These are phyloP conservation scores for Mantis religiosa DNA, from an alignment of 2,888 invertebrate species.

Conservation along the genomic window DNA sequence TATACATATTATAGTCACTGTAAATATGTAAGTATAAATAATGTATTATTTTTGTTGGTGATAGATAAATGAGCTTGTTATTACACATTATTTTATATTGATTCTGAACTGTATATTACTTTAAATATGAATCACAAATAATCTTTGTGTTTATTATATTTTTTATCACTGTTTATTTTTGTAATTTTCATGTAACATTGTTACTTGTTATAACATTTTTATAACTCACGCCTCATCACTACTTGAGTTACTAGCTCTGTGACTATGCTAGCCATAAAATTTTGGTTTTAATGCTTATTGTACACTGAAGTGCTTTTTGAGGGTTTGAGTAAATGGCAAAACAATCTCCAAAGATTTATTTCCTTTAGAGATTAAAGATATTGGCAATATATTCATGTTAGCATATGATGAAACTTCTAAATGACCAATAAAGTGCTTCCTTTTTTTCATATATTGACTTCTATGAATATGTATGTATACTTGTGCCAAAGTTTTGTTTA, in stretches of 20 bases:
- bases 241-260: background rate
- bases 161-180: background rate
- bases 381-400: background rate
- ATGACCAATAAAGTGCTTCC: constrained; percentile 18
- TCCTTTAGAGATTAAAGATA: background rate
- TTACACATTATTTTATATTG: background rate
- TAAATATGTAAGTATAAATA: constrained; percentile 7
- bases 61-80: background rate
- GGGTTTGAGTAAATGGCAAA: background rate
- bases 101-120: background rate
- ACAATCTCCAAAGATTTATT: background rate
- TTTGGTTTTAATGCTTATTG: background rate
- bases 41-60: background rate
- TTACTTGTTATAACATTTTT: background rate
- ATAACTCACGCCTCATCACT: background rate
- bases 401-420: background rate
- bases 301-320: background rate
- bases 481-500: constrained; percentile 17
- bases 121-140: background rate
- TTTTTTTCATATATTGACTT: background rate
- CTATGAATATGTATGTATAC: background rate
- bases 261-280: background rate
- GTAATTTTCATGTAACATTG: background rate
- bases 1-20: background rate
- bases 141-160: background rate